These are phyloP conservation scores for Hypercompe scribonia DNA, from an alignment of 2,888 invertebrate species.

Conservation along the genomic window DNA sequence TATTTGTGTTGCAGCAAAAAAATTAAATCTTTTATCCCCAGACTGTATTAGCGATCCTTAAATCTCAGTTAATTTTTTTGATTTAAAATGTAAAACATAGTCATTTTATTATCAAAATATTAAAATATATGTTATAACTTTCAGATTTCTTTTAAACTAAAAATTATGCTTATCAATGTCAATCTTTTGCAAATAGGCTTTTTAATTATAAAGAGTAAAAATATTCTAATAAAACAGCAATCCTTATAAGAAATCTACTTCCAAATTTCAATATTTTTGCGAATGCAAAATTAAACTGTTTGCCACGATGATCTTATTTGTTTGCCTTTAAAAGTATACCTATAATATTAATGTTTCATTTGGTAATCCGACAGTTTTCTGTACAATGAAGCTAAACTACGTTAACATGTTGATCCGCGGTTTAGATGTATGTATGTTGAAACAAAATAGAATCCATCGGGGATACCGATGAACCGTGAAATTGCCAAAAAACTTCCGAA, in stretches of 20 bases:
- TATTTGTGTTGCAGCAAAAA: too few species aligned
- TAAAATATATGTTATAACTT: too few species aligned
- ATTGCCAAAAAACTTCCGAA: conserved; percentile 82
- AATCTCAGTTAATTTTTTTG: neutral
- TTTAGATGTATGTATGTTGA: conserved; percentile 61
- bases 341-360: conserved; percentile 23
- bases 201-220: too few species aligned
- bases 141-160: too few species aligned
- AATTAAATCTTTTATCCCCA: neutral
- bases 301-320: neutral
- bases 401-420: conserved; percentile 47
- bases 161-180: too few species aligned
- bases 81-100: neutral
- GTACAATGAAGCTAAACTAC: conserved; percentile 42
- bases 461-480: conserved; percentile 76
- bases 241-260: neutral
- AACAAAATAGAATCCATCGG: conserved; percentile 74
- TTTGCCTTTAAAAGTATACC: neutral
- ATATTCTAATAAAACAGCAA: too few species aligned
- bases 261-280: neutral
- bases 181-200: too few species aligned
- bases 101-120: neutral
- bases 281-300: neutral
- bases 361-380: conserved; percentile 26
- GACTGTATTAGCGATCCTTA: neutral